phyloP scores from a whole-genome alignment of 2,888 invertebrate species.

The Slavum lentiscoides region DNA sequence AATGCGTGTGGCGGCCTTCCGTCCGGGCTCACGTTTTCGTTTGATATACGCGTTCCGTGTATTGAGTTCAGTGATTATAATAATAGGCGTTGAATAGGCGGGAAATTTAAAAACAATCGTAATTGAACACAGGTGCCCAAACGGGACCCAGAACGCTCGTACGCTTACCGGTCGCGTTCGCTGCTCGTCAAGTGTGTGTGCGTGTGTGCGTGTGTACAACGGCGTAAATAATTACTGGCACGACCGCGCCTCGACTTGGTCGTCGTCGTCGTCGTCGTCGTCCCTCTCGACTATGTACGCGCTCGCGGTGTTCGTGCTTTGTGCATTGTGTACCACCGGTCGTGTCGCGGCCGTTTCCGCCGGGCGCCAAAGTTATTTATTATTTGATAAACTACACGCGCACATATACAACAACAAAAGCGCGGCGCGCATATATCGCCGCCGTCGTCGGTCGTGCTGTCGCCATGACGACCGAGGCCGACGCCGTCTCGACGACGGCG shows the following conservation, averaged over 20 bases:
- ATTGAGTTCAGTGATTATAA: no score
- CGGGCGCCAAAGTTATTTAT: conserved; percentile 38
- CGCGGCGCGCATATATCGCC: not conserved
- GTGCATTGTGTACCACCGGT: not conserved
- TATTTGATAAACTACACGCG: conserved; percentile 30
- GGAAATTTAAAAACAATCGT: no score
- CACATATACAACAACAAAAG: not conserved
- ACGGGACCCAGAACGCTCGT: no score
- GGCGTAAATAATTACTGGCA: conserved; percentile 33
- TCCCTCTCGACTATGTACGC: not conserved
- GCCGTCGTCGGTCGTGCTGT: conserved; percentile 26
- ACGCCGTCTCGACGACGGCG: conserved; percentile 3
- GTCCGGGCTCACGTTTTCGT: no score
- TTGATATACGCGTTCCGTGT: no score
- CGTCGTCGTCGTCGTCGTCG: not conserved
- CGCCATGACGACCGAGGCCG: conserved; percentile 18
- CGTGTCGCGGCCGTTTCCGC: conserved; percentile 31
- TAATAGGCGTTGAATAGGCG: no score
- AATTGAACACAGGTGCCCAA: no score
- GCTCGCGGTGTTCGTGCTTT: not conserved
- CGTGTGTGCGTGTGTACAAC: not conserved
- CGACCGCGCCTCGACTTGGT: not conserved
- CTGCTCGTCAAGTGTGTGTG: conserved; percentile 3
- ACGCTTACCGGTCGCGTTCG: no score
- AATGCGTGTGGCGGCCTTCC: no score